These are phyloP conservation scores for Drosophila bocki DNA, from an alignment of 1,140 invertebrate species.

Conservation along the genomic window DNA sequence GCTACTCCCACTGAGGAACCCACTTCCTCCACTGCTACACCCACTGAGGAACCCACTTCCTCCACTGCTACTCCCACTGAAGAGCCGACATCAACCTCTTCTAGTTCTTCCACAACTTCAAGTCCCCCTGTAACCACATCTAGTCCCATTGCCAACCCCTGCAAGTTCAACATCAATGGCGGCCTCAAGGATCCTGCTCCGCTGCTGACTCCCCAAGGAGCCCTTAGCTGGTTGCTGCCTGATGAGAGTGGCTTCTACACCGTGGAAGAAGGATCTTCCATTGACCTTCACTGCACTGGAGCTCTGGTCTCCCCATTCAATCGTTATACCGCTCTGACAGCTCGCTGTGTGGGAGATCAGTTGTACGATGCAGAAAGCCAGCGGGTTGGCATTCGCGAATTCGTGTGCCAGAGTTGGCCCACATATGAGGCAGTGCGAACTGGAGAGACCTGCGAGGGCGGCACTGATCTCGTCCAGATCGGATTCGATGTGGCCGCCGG, in stretches of 20 bases:
- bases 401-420: constrained; percentile 69
- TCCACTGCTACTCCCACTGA: background rate
- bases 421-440: constrained; percentile 66
- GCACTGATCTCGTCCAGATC: constrained; percentile 62
- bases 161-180: constrained; percentile 63
- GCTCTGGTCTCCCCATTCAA: constrained; percentile 56
- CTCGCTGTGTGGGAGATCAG: constrained; percentile 51
- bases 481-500: constrained; percentile 69
- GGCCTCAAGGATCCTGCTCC: constrained; percentile 72
- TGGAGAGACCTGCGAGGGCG: constrained; percentile 52
- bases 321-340: constrained; percentile 57
- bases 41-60: constrained; percentile 4
- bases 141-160: constrained; percentile 39
- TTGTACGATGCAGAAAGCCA: constrained; percentile 50
- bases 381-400: constrained; percentile 31
- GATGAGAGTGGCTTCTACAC: constrained; percentile 49
- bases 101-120: constrained; percentile 8
- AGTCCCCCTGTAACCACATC: constrained; percentile 24
- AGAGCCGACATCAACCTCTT: constrained; percentile 6
- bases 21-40: constrained; percentile 2
- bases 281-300: constrained; percentile 70
- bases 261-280: constrained; percentile 46
- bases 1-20: background rate
- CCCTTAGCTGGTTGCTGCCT: constrained; percentile 60
- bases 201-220: constrained; percentile 55